Evolutionary conservation across 2,113 vertebrate species (phyloP).

Genomic region (Archilochus colubris): DNA sequence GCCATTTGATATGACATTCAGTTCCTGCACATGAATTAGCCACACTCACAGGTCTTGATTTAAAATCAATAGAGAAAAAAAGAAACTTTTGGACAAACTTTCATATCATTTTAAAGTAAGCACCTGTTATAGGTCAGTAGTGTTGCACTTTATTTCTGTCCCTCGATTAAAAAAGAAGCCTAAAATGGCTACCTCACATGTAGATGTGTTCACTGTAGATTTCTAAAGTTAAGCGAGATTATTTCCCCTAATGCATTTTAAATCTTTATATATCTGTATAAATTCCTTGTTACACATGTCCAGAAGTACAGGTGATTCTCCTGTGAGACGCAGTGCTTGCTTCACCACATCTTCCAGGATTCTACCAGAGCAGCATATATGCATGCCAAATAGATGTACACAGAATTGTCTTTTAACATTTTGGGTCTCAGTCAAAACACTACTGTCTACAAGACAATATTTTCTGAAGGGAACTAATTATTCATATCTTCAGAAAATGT

Average conservation of each 20-base stretch:
- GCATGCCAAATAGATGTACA: not conserved
- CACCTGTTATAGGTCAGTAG: not conserved
- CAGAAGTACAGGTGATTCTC: not conserved
- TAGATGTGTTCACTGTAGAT: not conserved
- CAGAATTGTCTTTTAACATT: conserved; percentile 20
- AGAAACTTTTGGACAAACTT: not conserved
- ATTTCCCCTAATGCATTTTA: not conserved
- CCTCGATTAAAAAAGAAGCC: not conserved
- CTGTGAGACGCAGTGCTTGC: not conserved
- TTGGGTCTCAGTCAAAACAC: not conserved
- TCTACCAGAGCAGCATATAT: not conserved
- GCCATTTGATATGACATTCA: not conserved
- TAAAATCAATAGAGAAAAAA: not conserved
- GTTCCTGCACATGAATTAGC: not conserved
- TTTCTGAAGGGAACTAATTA: conserved; percentile 43
- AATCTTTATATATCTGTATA: not conserved
- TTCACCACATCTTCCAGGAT: not conserved
- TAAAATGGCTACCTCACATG: not conserved
- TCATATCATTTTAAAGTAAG: not conserved
- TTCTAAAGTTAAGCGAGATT: not conserved
- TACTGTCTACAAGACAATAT: conserved; percentile 23
- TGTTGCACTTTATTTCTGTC: not conserved
- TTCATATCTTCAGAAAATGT: conserved; percentile 29
- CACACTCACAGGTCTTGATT: not conserved
- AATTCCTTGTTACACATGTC: not conserved